These are phyloP conservation scores for Nomia melanderi DNA, from an alignment of 1,140 invertebrate species.

Conservation along the genomic window DNA sequence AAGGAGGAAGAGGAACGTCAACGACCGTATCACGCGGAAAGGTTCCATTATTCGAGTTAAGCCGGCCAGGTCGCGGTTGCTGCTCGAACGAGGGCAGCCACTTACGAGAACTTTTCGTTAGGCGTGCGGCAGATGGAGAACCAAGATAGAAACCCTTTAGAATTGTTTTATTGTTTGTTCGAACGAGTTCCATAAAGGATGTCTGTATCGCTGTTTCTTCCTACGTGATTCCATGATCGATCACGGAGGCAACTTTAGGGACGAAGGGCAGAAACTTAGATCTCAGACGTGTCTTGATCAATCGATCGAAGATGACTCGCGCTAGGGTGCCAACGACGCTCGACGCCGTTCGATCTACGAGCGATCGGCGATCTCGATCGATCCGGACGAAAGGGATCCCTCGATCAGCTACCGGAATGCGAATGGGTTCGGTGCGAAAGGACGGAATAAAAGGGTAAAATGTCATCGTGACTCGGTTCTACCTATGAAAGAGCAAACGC, in stretches of 20 bases:
- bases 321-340: neutral
- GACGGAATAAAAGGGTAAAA: constrained; percentile 63
- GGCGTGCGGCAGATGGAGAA: no score
- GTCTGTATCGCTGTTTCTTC: no score
- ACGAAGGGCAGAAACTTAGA: no score
- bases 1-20: neutral
- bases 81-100: no score
- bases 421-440: constrained; percentile 69
- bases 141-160: no score
- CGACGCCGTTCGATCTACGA: neutral
- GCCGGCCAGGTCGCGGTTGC: neutral
- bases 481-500: constrained; percentile 69
- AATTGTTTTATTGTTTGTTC: no score
- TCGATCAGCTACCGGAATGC: constrained; percentile 70
- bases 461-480: constrained; percentile 65
- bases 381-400: constrained; percentile 20
- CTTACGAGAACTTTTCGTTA: no score
- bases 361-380: constrained; percentile 18
- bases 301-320: no score
- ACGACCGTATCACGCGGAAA: constrained; percentile 1
- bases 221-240: no score
- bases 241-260: no score
- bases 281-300: no score
- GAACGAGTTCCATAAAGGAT: no score
- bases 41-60: neutral